Base-by-base conservation (phyloP, 2,113 vertebrate species). In the Theristicus caerulescens region DNA sequence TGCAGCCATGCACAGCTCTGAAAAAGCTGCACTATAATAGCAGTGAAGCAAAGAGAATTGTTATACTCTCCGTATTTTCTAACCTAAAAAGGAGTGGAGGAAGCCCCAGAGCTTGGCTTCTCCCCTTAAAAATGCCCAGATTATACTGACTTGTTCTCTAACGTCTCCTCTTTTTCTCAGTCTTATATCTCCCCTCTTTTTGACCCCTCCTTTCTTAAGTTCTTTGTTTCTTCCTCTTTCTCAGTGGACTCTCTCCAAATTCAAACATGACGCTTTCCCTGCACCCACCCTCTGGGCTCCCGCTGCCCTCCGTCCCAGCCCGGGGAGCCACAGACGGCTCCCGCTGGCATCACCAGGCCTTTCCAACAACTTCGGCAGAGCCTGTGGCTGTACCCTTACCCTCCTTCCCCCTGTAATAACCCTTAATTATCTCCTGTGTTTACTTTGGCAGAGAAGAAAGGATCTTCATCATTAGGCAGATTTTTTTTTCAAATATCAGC, bases 321-420 rank as follows among this genome's bases (percentile, higher is more conserved):
- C 9, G 2, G 13, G 31, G 19, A 54, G 15, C 10, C 64, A 46
- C 5, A 2, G 20, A 42, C 1, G 1, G 6, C 8, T 87, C 57
- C 59, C 8, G 1, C 12, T 79, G 84, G 19, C 65, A 36, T 10
- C 2, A 0, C 26, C 76, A 46, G 62, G 73, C 36, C n/a, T 40
- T 71, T 42, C 69, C 59, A 89, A 47, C 7, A 26, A 5, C 57
- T 9, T 34, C 9, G 1, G 11, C 7, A 61, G 16, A 88, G 32
- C 11, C 36, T 5, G 2, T 31, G 47, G 22, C 24, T 55, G 10
- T 64, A 31, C 16, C 19, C 47, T 61, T 66, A 38, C n/a, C 42
- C 7, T 38, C 9, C 31, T 7, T 44, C 13, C 36, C 14, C 44
- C 8, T 4, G 0, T 13, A 47, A 88, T 29, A 70, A 88, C 66